A percentile compares a stretch with the other conserved stretches of the same genome.
These are phyloP conservation scores for Argentina silus DNA, from an alignment of 2,797 vertebrate species.

Conservation along the genomic window DNA sequence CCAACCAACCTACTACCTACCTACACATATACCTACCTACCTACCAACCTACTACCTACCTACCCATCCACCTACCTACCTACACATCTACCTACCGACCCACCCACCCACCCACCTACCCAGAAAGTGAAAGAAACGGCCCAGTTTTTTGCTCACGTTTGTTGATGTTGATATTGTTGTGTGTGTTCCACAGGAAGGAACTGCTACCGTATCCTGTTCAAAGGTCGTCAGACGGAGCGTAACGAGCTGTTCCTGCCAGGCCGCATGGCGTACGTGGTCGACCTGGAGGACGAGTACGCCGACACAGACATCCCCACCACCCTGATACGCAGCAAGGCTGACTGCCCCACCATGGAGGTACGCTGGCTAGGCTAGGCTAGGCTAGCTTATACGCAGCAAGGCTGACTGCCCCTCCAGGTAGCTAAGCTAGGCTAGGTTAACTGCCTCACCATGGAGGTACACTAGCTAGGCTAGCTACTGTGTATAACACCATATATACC, in stretches of 20 bases:
- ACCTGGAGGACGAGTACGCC: slow-evolving; percentile 94
- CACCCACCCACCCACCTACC: too few species aligned
- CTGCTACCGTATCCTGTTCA: slow-evolving; percentile 92
- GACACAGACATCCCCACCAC: slow-evolving; percentile 98
- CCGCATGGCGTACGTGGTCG: slow-evolving; percentile 96
- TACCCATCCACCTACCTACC: not conserved
- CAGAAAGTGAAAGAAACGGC: too few species aligned
- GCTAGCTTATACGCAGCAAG: slow-evolving; percentile 84
- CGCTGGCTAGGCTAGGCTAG: not conserved
- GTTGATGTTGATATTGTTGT: too few species aligned
- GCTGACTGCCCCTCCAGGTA: slow-evolving; percentile 91
- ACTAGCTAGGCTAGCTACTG: too few species aligned
- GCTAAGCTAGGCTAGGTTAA: slow-evolving; percentile 58
- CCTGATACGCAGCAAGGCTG: slow-evolving; percentile 95
- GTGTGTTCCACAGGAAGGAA: slow-evolving; percentile 82
- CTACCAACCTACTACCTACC: too few species aligned
- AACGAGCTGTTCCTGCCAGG: slow-evolving; percentile 96
- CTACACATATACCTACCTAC: too few species aligned
- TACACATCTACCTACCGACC: not conserved
- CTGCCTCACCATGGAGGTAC: too few species aligned
- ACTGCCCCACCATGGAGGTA: slow-evolving; percentile 98
- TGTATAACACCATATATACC: not conserved
- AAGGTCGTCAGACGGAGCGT: slow-evolving; percentile 84
- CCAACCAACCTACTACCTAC: too few species aligned
- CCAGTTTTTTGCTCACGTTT: too few species aligned